phyloP scores from a whole-genome alignment of 2,113 vertebrate genomes.

The Galeopterus variegatus region DNA sequence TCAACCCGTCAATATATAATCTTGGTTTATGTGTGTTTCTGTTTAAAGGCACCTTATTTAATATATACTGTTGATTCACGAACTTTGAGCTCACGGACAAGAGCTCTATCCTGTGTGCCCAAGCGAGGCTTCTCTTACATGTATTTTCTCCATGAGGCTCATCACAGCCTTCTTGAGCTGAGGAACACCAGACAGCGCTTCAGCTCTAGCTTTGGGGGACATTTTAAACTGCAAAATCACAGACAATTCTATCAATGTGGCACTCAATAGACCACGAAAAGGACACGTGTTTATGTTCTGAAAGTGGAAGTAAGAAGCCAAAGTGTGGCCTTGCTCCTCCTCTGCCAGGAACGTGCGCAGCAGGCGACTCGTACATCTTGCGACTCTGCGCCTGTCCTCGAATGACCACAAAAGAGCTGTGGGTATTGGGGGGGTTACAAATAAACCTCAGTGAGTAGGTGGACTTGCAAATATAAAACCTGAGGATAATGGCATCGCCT shows the following conservation, averaged over 20 bases:
- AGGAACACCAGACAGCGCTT: background rate
- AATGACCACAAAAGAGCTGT: background rate
- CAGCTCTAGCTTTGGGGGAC: background rate
- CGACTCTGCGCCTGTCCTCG: background rate
- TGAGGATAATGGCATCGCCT: too few relatives aligned
- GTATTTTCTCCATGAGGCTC: background rate
- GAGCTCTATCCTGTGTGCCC: background rate
- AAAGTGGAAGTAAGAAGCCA: background rate
- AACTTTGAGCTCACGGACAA: fast-evolving
- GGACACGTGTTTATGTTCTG: background rate
- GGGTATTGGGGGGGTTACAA: background rate
- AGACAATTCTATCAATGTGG: background rate
- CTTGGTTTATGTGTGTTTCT: background rate
- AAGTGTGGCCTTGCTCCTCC: background rate
- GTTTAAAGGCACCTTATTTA: background rate
- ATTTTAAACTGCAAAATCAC: background rate
- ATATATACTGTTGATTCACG: background rate
- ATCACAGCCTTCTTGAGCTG: background rate
- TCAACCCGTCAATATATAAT: background rate
- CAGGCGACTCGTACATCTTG: fast-evolving
- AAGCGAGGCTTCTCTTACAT: background rate
- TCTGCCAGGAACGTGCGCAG: background rate
- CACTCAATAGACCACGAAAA: background rate
- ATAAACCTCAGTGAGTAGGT: background rate
- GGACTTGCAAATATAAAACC: too few relatives aligned